Evolutionary conservation across 2,888 invertebrate species (phyloP).

Genomic region (Pristionchus exspectatus): DNA sequence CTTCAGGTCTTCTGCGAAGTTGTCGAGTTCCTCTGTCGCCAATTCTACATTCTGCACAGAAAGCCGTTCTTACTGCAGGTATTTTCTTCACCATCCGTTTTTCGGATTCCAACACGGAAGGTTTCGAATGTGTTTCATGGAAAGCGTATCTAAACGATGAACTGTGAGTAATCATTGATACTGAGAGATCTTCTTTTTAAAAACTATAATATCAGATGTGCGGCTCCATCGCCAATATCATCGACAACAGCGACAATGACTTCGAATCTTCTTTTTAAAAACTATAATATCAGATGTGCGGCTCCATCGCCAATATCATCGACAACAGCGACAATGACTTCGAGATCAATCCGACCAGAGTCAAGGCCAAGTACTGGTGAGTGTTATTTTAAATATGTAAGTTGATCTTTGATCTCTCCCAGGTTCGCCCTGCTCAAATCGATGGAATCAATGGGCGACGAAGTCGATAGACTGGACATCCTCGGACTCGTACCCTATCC

Average conservation of each 20-base stretch:
- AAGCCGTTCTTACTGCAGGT: conserved; percentile 95
- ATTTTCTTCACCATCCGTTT: conserved; percentile 68
- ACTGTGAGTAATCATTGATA: no score
- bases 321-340: conserved; percentile 87
- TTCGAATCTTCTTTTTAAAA: conserved; percentile 83
- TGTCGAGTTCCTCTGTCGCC: conserved; percentile 97
- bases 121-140: background rate
- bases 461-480: conserved; percentile 92
- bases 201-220: conserved; percentile 85
- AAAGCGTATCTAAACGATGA: background rate
- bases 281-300: conserved; percentile 87
- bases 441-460: conserved; percentile 83
- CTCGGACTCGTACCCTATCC: conserved; percentile 75
- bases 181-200: background rate
- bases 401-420: background rate
- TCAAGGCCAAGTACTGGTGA: conserved; percentile 80
- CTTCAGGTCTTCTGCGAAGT: conserved; percentile 91
- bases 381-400: background rate
- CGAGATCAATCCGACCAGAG: conserved; percentile 92
- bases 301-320: conserved; percentile 95
- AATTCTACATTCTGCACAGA: conserved; percentile 96
- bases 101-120: background rate
- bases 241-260: conserved; percentile 86
- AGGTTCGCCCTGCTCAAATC: conserved; percentile 94
- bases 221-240: conserved; percentile 95